Conservation (phyloP, 2,113 vertebrate species). For the Onychorhynchus coronatus region DNA sequence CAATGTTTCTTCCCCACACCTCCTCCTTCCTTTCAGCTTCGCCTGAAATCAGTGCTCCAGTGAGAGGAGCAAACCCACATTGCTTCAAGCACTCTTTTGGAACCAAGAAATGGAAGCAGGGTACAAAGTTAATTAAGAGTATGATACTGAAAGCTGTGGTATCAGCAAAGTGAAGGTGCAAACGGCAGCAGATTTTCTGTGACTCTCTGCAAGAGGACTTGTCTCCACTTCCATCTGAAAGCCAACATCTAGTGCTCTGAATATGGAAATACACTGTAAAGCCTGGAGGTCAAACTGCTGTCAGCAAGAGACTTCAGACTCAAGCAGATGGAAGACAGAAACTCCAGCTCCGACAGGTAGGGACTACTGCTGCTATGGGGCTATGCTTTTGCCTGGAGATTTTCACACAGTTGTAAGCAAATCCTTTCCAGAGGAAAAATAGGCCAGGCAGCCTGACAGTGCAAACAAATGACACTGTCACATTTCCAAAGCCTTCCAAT, state of each 20-base stretch:
- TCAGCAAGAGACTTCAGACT: background rate
- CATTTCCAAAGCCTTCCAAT: background rate
- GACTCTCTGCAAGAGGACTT: background rate
- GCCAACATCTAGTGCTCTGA: background rate
- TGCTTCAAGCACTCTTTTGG: background rate
- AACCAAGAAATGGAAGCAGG: background rate
- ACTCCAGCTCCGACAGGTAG: background rate
- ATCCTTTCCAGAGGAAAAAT: background rate
- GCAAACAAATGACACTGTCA: background rate
- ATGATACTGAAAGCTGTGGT: background rate
- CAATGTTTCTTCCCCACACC: background rate
- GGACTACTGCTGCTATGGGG: background rate
- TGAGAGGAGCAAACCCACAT: background rate
- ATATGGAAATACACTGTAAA: background rate
- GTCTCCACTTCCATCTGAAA: background rate
- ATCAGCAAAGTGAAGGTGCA: background rate
- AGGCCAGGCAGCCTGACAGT: background rate
- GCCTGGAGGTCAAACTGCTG: background rate
- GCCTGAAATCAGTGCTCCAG: background rate
- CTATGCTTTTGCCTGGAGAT: background rate
- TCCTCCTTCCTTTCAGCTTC: background rate
- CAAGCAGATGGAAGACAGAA: background rate
- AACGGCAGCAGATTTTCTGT: constrained; percentile 21
- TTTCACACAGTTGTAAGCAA: background rate
- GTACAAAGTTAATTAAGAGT: constrained; percentile 18